Evolutionary conservation across 2,888 invertebrate genomes (phyloP).

Genomic region (Drosophila kuntzei): DNA sequence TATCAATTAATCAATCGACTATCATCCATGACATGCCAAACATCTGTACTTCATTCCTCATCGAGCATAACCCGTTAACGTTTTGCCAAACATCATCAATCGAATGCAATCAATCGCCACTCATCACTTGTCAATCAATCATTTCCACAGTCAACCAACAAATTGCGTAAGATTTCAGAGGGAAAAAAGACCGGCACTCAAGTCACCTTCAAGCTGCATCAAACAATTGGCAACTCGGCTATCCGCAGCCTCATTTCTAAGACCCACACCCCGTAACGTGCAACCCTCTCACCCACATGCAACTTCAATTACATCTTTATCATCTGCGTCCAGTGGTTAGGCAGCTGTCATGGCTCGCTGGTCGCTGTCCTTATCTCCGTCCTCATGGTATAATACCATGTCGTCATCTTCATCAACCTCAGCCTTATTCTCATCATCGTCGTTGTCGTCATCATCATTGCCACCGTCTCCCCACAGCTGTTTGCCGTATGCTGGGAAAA

Average conservation of each 20-base stretch:
- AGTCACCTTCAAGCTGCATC: conserved; percentile 35
- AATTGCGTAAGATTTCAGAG: conserved; percentile 50
- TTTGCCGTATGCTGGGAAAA: conserved; percentile 47
- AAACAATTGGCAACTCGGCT: conserved; percentile 33
- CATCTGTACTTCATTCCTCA: neutral
- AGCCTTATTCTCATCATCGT: neutral
- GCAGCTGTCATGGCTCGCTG: conserved; percentile 39
- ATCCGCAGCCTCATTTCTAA: neutral
- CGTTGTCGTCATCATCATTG: conserved; percentile 23
- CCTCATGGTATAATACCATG: conserved; percentile 33
- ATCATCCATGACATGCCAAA: conserved; percentile 19
- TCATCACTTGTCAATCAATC: conserved; percentile 45
- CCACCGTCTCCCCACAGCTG: conserved; percentile 64
- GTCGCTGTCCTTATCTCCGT: conserved; percentile 26
- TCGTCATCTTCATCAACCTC: conserved; percentile 39
- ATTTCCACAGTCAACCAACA: conserved; percentile 30
- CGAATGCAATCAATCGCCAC: conserved; percentile 17
- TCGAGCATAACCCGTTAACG: conserved; percentile 6
- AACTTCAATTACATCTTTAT: conserved; percentile 31
- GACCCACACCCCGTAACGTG: neutral
- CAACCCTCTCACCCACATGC: neutral
- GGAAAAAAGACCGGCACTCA: neutral
- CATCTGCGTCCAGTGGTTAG: conserved; percentile 28
- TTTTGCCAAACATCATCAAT: conserved; percentile 18
- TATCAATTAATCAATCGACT: conserved; percentile 16